Evolutionary conservation across 2,797 vertebrate species (phyloP), one percentile per base, ranked within the genome.

Genomic region (Pangasius larnaudii): DNA sequence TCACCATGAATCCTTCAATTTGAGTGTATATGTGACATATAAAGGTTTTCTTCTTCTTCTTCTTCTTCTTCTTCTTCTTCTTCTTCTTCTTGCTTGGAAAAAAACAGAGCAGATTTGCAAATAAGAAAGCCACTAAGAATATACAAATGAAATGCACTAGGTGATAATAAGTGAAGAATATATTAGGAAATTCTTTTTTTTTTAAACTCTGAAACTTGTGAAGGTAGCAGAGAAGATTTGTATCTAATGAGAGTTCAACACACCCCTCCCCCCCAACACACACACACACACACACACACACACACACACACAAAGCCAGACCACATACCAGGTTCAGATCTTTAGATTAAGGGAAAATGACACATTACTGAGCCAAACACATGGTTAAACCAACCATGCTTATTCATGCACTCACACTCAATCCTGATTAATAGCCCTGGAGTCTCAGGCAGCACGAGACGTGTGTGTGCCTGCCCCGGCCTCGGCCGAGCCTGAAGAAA

Each of bases 391-490:
- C 79, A 89, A 74, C 36, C 83, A 69, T 36, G 69, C 51, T 84
- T 10, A 90, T 84, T 80, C 46, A 74, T 36, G 56, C 58, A 71
- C 36, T 84, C 65, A 90, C 71, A 87, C 85, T 86, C 56, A 91
- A 19, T 63, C 42, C 87, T 90, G 91, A 92, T 90, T 91, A 91
- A 91, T 86, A n/a, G 74, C 39, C 39, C 82, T 78, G 86, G 89
- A 85, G 86, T 51, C 85, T 86, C 83, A n/a, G 69, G 80, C 85
- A 88, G 65, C 72, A 90, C 84, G 86, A 80, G 90, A 86, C 94
- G 3, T 93, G 95, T 93, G 91, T 91, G 87, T 93, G 90, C 95
- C 92, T 95, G 95, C 88, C 92, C 92, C 91, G 90, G 86, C 91
- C 85, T 84, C 46, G 18, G 49, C 42, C n/a, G 0, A 93, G 91